A percentile compares a stretch with the other conserved stretches of the same genome.
Evolutionary conservation across 2,888 invertebrate genomes (phyloP).

Genomic region (Lepidochrysops patricia): DNA sequence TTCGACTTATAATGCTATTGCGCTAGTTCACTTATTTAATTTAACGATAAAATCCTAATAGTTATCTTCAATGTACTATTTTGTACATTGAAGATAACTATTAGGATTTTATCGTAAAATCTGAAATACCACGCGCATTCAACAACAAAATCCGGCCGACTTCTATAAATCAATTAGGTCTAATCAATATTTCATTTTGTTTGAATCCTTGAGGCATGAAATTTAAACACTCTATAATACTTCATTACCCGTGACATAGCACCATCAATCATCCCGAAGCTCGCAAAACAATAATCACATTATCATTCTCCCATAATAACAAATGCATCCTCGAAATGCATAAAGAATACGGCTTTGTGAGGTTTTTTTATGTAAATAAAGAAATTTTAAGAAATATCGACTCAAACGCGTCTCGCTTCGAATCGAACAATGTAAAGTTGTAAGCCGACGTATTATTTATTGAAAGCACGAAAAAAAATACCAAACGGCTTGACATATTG

Average conservation of each 20-base stretch:
- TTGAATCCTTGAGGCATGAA: slow-evolving; percentile 37
- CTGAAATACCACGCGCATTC: background rate
- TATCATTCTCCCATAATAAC: slow-evolving; percentile 72
- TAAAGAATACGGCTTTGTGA: slow-evolving; percentile 64
- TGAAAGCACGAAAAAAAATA: slow-evolving; percentile 60
- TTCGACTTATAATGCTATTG: too few relatives aligned
- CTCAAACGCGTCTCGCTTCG: slow-evolving; percentile 49
- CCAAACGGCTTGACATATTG: slow-evolving; percentile 66
- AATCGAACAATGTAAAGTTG: slow-evolving; percentile 70
- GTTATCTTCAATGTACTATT: too few relatives aligned
- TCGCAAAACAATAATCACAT: slow-evolving; percentile 74
- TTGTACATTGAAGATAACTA: too few relatives aligned
- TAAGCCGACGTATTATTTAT: slow-evolving; percentile 67
- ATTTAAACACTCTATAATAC: slow-evolving; percentile 49
- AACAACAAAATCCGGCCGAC: background rate
- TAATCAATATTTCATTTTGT: slow-evolving; percentile 28
- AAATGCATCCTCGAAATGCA: slow-evolving; percentile 64
- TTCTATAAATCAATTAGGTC: slow-evolving; percentile 26
- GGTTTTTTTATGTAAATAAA: slow-evolving; percentile 44
- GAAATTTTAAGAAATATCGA: slow-evolving; percentile 61
- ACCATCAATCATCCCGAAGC: slow-evolving; percentile 61
- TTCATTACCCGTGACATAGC: slow-evolving; percentile 67
- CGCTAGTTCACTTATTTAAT: too few relatives aligned
- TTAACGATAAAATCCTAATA: too few relatives aligned
- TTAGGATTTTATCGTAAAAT: too few relatives aligned